Conservation (phyloP, 2,113 vertebrate species). For the Apeltes quadracus region DNA sequence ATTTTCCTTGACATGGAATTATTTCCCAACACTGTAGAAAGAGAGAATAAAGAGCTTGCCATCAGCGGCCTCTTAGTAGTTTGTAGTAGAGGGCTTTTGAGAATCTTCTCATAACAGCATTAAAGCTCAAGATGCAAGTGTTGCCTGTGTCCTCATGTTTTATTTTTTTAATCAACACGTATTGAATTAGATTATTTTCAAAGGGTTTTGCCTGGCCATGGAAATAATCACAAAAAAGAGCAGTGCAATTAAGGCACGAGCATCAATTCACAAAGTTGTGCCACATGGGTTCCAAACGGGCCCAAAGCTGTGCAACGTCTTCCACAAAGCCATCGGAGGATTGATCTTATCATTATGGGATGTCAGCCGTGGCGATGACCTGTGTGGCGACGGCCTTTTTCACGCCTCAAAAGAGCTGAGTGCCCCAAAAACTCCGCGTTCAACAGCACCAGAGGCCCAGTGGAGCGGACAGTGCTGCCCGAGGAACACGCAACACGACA, state of each 20-base stretch:
- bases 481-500: slow-evolving; percentile 33
- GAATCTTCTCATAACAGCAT: too few relatives aligned
- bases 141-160: too few relatives aligned
- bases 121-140: too few relatives aligned
- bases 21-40: slow-evolving; percentile 6
- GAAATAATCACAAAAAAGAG: slow-evolving; percentile 6
- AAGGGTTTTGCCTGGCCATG: not conserved
- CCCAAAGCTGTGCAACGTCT: not conserved
- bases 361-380: slow-evolving; percentile 33
- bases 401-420: slow-evolving; percentile 43
- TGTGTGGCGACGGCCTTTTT: slow-evolving; percentile 50
- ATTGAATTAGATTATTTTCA: slow-evolving; percentile 17
- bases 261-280: not conserved
- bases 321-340: slow-evolving; percentile 12
- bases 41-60: slow-evolving; percentile 5
- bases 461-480: slow-evolving; percentile 54
- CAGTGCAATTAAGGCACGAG: not conserved
- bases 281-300: not conserved
- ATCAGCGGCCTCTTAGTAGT: slow-evolving; percentile 9
- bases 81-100: slow-evolving; percentile 6
- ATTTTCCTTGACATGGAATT: slow-evolving; percentile 12
- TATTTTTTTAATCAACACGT: too few relatives aligned
- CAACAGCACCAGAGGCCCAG: slow-evolving; percentile 37
- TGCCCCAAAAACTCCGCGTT: slow-evolving; percentile 34
- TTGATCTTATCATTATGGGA: slow-evolving; percentile 14